phyloP scores from a whole-genome alignment of 2,797 vertebrate species.

The Prunella strophiata region DNA sequence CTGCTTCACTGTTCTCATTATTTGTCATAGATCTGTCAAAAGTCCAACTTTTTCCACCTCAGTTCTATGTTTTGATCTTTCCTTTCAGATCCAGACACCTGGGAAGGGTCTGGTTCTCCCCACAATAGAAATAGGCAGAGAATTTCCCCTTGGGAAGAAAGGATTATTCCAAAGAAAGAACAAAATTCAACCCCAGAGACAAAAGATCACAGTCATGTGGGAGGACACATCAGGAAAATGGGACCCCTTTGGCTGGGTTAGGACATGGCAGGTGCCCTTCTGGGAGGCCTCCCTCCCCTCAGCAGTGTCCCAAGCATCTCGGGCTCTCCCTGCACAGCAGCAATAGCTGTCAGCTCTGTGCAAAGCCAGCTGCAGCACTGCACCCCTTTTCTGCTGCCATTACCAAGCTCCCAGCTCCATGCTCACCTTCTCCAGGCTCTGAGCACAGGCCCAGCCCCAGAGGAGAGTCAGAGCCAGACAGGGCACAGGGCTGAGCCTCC shows the following conservation, averaged over 20 bases:
- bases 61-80: not conserved
- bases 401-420: accelerated
- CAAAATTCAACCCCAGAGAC: not conserved
- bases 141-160: not conserved
- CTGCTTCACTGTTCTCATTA: not conserved
- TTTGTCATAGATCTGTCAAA: not conserved
- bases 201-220: not conserved
- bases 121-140: not conserved
- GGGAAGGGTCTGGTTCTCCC: not conserved
- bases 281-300: not conserved
- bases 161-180: not conserved
- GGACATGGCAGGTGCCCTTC: not conserved
- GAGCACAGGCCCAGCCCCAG: not conserved
- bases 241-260: accelerated
- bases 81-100: not conserved
- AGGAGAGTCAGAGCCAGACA: not conserved
- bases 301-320: not conserved
- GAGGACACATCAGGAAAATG: not conserved
- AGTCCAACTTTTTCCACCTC: not conserved
- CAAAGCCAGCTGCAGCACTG: not conserved
- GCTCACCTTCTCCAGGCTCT: not conserved
- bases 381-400: not conserved
- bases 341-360: not conserved
- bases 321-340: not conserved
- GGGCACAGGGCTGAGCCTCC: not conserved